Evolutionary conservation across 2,797 vertebrate species (phyloP).

Genomic region (Lemur catta): DNA sequence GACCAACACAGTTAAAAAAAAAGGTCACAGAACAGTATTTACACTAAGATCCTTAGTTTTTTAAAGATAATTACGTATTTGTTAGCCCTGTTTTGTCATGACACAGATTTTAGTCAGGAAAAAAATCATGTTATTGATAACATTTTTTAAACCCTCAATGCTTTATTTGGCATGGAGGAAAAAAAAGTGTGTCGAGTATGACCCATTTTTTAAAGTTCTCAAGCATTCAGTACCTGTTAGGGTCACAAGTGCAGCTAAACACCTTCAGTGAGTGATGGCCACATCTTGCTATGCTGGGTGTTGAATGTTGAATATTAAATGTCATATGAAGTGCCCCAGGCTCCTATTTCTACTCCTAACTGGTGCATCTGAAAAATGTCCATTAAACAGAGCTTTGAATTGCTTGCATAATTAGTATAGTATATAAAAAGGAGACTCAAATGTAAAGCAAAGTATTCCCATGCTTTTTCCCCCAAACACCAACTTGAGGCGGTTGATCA

Average conservation of each 20-base stretch:
- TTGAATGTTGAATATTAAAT: constrained; percentile 50
- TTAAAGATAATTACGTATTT: not conserved
- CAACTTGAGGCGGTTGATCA: not conserved
- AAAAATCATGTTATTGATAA: constrained; percentile 1
- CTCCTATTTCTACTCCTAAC: constrained; percentile 56
- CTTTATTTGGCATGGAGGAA: constrained; percentile 46
- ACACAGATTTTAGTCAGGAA: not conserved
- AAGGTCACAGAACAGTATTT: not conserved
- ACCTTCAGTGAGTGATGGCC: not conserved
- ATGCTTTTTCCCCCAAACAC: not conserved
- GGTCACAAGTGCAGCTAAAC: constrained; percentile 25
- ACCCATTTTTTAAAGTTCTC: constrained; percentile 64
- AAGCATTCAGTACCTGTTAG: constrained; percentile 43
- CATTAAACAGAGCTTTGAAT: constrained; percentile 34
- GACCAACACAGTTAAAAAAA: not conserved
- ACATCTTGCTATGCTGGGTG: not conserved
- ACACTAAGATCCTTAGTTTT: not conserved
- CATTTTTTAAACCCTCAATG: constrained; percentile 12
- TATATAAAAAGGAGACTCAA: not conserved
- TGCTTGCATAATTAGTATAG: constrained; percentile 8
- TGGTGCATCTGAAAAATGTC: constrained; percentile 68
- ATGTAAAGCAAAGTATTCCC: not conserved
- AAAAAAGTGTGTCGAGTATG: not conserved
- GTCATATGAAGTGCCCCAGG: constrained; percentile 47
- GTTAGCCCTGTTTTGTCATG: constrained; percentile 7